Evolutionary conservation across 1,140 invertebrate species (phyloP), one percentile per base, ranked within the genome.

Genomic region (Ceratosolen solmsi): DNA sequence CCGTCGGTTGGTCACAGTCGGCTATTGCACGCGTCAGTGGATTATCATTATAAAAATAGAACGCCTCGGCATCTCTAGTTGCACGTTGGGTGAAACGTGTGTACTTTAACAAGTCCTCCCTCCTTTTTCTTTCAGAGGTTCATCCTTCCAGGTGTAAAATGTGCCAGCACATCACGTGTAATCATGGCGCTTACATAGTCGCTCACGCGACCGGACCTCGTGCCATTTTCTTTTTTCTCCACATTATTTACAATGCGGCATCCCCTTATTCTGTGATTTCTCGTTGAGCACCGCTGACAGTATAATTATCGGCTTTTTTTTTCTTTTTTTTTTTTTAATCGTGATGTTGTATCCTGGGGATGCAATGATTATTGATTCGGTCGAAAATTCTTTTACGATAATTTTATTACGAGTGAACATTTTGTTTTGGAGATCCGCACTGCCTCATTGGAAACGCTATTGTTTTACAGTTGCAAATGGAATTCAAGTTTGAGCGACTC

Each of bases 51-150:
- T 76, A 76, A 63, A 76, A 76, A 76, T 76, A 76, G 74, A 58
- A 17, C 22, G 7, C 1, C 30, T n/a, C 58, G 4, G 54, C 9
- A 1, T 56, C 17, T 15, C 30, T 1, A 5, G 9, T 22, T 36
- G 74, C 74, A 65, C 74, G 74, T 77, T 77, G 58, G 38, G 38
- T 38, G 20, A 77, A 77, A 77, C 74, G 58, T 77, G 74, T 41
- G 15, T 7, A 3, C 58, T n/a, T 11, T 71, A 71, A 71, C 70
- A 22, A 71, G 30, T 17, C 54, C 30, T 54, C n/a, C 49, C 63
- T 20, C 36, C 36, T 30, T 51, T 72, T 72, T 33, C 9, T 46
- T 46, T n/a, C n/a, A n/a, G n/a, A 46, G 72, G 8, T 27, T 74
- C 72, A 51, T 36, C 51, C 33, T 73, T 63, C 20, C 33, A 58